Conservation (phyloP, 2,113 vertebrate genomes). For the Neofelis nebulosa region DNA sequence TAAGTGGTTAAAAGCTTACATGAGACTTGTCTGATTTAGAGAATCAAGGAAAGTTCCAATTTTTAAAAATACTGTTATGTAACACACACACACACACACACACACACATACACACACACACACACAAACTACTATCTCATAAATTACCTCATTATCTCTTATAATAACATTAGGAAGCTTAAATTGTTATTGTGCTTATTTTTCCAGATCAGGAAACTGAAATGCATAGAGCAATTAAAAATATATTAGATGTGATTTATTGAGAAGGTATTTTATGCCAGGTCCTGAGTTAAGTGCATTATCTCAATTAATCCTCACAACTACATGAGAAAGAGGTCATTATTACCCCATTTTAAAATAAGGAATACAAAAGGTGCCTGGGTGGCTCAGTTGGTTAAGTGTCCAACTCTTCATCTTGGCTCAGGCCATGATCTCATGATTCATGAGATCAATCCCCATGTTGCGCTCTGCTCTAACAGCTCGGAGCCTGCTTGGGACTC, state of each 20-base stretch:
- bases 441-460: no score
- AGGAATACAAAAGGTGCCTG: not conserved
- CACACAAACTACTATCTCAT: not conserved
- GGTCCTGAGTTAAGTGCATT: not conserved
- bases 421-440: no score
- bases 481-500: no score
- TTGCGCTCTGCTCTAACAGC: no score
- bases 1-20: not conserved
- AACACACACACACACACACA: not conserved
- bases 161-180: not conserved
- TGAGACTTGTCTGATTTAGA: not conserved
- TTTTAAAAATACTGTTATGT: not conserved
- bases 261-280: not conserved
- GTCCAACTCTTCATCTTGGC: no score
- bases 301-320: not conserved
- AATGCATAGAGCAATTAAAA: constrained; percentile 32
- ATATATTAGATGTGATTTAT: not conserved
- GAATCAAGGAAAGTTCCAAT: not conserved
- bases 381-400: no score
- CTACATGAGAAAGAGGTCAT: not conserved
- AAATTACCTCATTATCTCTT: constrained; percentile 13
- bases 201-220: constrained; percentile 46
- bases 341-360: not conserved
- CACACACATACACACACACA: not conserved
- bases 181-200: constrained; percentile 16